A percentile compares a stretch with the other conserved stretches of the same genome.
These are phyloP conservation scores for Opisthocomus hoazin DNA, from an alignment of 2,113 vertebrate genomes.

Conservation along the genomic window DNA sequence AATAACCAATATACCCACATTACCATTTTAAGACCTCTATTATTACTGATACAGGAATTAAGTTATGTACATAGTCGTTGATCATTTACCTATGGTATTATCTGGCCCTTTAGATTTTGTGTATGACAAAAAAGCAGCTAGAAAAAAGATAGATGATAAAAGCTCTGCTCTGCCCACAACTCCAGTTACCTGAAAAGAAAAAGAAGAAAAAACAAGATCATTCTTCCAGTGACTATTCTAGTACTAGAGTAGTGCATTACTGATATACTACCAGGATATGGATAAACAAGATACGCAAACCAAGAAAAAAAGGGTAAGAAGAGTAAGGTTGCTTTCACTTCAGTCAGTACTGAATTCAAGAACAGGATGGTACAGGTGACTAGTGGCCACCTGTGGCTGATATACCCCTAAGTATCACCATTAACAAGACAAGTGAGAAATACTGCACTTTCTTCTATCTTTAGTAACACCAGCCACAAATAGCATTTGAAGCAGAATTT, in stretches of 20 bases:
- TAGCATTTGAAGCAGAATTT: background rate
- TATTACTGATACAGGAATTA: background rate
- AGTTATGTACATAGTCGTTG: background rate
- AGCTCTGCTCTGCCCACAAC: slow-evolving; percentile 97
- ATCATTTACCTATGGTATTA: slow-evolving; percentile 86
- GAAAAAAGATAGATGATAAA: slow-evolving; percentile 93
- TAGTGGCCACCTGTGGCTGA: background rate
- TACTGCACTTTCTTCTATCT: background rate
- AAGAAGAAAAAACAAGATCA: background rate
- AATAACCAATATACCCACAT: background rate
- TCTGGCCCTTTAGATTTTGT: slow-evolving; percentile 91
- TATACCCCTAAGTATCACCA: background rate
- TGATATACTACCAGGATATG: background rate
- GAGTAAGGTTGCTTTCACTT: background rate
- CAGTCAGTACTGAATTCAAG: background rate
- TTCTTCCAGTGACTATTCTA: background rate
- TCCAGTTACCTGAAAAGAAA: slow-evolving; percentile 86
- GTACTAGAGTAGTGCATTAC: background rate
- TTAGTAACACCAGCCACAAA: background rate
- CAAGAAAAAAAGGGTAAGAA: background rate
- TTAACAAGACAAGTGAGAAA: background rate
- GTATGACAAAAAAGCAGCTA: slow-evolving; percentile 93
- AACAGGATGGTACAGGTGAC: background rate
- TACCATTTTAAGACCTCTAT: background rate
- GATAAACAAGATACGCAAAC: background rate